Evolutionary conservation across 30 jellyfish, hydroid and myxozoan genomes (phyloP).

Genomic region (Catostylus mosaicus): DNA sequence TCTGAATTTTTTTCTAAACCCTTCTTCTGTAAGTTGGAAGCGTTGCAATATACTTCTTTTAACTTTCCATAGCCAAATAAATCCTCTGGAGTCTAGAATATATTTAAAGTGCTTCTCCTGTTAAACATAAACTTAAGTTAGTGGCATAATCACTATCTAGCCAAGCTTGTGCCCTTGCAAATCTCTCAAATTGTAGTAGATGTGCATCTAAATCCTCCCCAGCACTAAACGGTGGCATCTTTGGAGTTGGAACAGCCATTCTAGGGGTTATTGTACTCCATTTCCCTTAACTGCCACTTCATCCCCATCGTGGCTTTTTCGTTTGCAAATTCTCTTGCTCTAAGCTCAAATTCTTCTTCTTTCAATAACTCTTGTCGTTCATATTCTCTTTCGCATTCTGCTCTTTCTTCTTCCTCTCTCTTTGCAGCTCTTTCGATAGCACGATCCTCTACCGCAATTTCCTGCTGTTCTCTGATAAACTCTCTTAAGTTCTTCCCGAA

Average conservation of each 20-base stretch:
- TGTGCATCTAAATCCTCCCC: constrained; percentile 32
- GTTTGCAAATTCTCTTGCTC: constrained; percentile 8
- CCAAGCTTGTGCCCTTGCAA: constrained; percentile 32
- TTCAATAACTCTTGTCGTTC: too few species aligned
- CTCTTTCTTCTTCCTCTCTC: too few species aligned
- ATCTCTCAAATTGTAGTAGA: constrained; percentile 30
- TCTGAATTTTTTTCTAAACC: constrained; percentile 28
- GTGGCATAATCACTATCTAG: constrained; percentile 17
- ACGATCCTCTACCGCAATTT: too few species aligned
- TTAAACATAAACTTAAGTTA: constrained; percentile 24
- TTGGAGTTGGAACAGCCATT: constrained; percentile 19
- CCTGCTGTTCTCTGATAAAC: too few species aligned
- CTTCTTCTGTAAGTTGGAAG: constrained; percentile 25
- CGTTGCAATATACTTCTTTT: constrained; percentile 13
- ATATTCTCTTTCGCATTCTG: too few species aligned
- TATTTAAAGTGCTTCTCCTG: constrained; percentile 7
- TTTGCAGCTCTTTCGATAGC: too few species aligned
- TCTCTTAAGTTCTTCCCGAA: too few species aligned
- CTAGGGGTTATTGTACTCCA: constrained; percentile 1
- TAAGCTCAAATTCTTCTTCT: constrained; percentile 14
- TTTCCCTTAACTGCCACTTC: constrained; percentile 13
- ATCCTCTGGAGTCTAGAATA: constrained; percentile 37
- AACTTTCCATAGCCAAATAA: constrained; percentile 8
- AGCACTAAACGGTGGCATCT: constrained; percentile 20
- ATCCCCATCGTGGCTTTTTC: constrained; percentile 37